Evolutionary conservation across 2,113 vertebrate genomes (phyloP).

Genomic region (Callaeas wilsoni): DNA sequence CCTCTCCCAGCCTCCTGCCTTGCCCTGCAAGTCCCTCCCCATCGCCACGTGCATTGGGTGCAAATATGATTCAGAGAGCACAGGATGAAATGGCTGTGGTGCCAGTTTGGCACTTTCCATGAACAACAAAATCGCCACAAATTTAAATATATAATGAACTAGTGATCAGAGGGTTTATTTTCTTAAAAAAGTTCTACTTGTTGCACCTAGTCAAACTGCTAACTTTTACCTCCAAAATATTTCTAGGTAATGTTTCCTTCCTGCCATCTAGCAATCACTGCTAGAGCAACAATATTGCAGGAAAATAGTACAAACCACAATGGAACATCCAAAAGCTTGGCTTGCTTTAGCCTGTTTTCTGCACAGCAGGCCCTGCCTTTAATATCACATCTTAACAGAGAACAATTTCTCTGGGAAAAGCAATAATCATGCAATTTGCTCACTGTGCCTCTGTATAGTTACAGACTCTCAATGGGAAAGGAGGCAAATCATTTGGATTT

Average conservation of each 20-base stretch:
- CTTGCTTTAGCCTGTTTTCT: conserved; percentile 53
- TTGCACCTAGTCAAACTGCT: neutral
- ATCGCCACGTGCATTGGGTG: accelerated
- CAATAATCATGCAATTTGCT: conserved; percentile 37
- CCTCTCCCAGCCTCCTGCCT: neutral
- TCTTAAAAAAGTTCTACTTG: neutral
- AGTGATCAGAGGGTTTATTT: accelerated
- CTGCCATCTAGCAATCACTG: neutral
- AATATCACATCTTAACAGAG: conserved; percentile 51
- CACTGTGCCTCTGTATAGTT: neutral
- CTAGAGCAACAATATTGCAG: neutral
- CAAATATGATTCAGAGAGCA: neutral
- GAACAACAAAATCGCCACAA: neutral
- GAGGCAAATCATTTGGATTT: neutral
- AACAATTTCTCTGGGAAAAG: conserved; percentile 49
- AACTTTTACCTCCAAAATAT: neutral
- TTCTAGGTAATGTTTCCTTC: neutral
- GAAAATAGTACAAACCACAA: neutral
- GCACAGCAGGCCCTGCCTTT: conserved; percentile 50
- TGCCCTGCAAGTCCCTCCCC: neutral
- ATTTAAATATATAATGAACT: neutral
- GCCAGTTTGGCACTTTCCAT: neutral
- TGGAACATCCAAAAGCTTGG: conserved; percentile 22
- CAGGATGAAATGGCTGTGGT: neutral
- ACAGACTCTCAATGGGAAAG: conserved; percentile 8